Percentiles rank a stretch among this genome's conserved stretches.
Evolutionary conservation across 1,140 invertebrate species (phyloP).

Genomic region (Bombus waltoni): DNA sequence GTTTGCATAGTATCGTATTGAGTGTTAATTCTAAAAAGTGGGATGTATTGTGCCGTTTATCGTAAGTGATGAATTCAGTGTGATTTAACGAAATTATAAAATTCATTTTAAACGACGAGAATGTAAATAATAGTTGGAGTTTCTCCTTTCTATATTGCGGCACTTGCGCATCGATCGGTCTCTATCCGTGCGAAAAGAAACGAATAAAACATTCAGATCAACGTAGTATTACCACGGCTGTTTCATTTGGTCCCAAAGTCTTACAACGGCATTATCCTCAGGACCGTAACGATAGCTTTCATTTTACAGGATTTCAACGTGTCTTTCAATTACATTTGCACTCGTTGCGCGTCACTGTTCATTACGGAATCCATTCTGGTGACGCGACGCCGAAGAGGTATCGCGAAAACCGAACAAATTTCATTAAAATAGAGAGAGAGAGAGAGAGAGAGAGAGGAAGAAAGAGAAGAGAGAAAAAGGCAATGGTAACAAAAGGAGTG

Average conservation of each 20-base stretch:
- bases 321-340: background rate
- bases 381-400: no score
- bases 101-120: no score
- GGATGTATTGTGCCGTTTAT: background rate
- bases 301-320: background rate
- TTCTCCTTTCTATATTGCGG: no score
- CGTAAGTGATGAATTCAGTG: no score
- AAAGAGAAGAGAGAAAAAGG: background rate
- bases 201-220: no score
- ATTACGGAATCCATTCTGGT: background rate
- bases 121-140: no score
- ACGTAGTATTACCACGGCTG: no score
- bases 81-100: no score
- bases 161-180: no score
- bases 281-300: background rate
- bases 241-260: background rate
- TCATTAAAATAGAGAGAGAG: background rate
- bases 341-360: background rate
- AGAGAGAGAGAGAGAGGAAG: background rate
- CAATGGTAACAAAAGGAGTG: background rate
- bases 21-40: background rate
- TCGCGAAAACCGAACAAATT: conserved; percentile 2
- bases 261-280: background rate
- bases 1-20: no score
- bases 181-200: no score